Conservation (phyloP, 2,888 invertebrate species). For the Magallana nippona region DNA sequence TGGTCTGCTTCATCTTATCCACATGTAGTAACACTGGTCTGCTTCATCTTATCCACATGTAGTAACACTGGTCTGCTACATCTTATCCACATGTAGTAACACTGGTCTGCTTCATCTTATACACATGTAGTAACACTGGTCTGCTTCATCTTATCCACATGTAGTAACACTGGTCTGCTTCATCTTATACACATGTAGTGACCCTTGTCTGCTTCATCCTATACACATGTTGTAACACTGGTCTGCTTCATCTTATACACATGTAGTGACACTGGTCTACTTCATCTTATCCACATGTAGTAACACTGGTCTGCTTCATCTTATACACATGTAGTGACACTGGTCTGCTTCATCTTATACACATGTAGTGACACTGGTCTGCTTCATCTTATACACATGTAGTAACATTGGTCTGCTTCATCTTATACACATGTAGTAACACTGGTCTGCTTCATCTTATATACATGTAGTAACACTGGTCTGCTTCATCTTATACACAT, state of each 20-base stretch:
- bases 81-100: slow-evolving; percentile 35
- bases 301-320: background rate
- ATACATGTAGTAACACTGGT: slow-evolving; percentile 35
- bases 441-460: background rate
- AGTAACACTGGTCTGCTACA: background rate
- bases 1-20: background rate
- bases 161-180: slow-evolving; percentile 25
- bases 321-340: slow-evolving; percentile 36
- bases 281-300: slow-evolving; percentile 36
- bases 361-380: slow-evolving; percentile 36
- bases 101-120: background rate
- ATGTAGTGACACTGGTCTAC: slow-evolving; percentile 34
- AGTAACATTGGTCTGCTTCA: background rate
- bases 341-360: background rate
- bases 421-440: slow-evolving; percentile 37
- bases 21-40: slow-evolving; percentile 37
- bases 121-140: slow-evolving; percentile 37
- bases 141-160: background rate
- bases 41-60: slow-evolving; percentile 25
- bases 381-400: slow-evolving; percentile 29
- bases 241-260: background rate
- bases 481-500: background rate
- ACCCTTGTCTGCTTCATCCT: background rate
- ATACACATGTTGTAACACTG: slow-evolving; percentile 36
- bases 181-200: slow-evolving; percentile 37